Percentiles rank a stretch among this genome's conserved stretches.
Conservation (phyloP, 2,113 vertebrate species). For the Tringa solitaria region DNA sequence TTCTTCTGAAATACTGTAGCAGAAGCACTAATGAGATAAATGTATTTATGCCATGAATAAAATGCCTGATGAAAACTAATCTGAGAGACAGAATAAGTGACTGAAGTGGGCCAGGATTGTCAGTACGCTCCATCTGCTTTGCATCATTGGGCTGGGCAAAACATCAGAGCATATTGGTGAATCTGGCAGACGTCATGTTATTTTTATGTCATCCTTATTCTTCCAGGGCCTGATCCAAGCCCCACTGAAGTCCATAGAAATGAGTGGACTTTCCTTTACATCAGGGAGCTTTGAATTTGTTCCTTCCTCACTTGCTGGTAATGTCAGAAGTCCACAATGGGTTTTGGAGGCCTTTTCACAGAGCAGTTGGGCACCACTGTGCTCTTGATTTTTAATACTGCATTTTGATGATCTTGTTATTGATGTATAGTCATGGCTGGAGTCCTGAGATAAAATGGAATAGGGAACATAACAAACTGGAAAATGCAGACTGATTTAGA, state of each 20-base stretch:
- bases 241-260: conserved; percentile 30
- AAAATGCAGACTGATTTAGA: neutral
- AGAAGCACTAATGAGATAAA: conserved; percentile 40
- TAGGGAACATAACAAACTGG: neutral
- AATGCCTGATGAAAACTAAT: conserved; percentile 48
- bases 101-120: conserved; percentile 51
- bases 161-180: conserved; percentile 67
- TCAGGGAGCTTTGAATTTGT: neutral
- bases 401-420: neutral
- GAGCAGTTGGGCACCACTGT: neutral
- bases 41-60: conserved; percentile 55
- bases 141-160: conserved; percentile 56
- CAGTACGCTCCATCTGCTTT: conserved; percentile 62
- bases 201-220: conserved; percentile 67
- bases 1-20: neutral
- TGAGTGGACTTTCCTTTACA: conserved; percentile 59
- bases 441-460: neutral
- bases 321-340: neutral
- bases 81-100: neutral
- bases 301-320: neutral
- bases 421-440: neutral
- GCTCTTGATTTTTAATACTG: neutral
- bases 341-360: neutral
- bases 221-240: conserved; percentile 58
- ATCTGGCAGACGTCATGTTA: conserved; percentile 65